Percentiles rank a stretch among this genome's conserved stretches.
Conservation (phyloP, 2,797 vertebrate species). For the Microctenopoma stevenorrisi region DNA sequence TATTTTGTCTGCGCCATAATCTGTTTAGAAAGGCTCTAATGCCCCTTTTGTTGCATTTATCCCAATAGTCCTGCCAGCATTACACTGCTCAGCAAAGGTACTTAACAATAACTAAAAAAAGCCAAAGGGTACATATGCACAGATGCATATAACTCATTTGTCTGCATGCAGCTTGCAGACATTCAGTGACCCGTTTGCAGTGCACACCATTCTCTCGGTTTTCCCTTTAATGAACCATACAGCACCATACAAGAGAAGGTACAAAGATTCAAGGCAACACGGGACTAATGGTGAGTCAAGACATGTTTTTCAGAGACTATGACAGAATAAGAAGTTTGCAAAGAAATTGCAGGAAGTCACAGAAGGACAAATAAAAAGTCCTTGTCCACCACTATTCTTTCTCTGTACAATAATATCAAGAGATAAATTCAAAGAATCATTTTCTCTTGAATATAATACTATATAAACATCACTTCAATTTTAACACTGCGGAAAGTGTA, state of each 20-base stretch:
- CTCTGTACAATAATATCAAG: constrained; percentile 31
- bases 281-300: constrained; percentile 43
- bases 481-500: constrained; percentile 22
- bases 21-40: background rate
- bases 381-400: constrained; percentile 23
- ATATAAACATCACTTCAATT: constrained; percentile 24
- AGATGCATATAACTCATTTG: constrained; percentile 49
- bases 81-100: constrained; percentile 29
- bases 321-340: constrained; percentile 45
- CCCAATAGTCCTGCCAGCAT: constrained; percentile 6
- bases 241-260: constrained; percentile 9
- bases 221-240: constrained; percentile 31
- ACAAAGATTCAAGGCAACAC: constrained; percentile 22
- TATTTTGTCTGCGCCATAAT: constrained; percentile 3
- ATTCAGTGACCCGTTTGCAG: constrained; percentile 46
- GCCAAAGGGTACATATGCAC: constrained; percentile 35
- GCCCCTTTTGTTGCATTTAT: constrained; percentile 10
- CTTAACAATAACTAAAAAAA: constrained; percentile 48
- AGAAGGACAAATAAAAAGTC: constrained; percentile 30
- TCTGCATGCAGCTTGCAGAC: constrained; percentile 42
- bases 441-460: constrained; percentile 11
- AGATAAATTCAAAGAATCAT: constrained; percentile 33
- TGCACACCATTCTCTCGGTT: constrained; percentile 35
- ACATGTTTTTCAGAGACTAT: constrained; percentile 38
- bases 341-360: constrained; percentile 39